Evolutionary conservation across 2,113 vertebrate genomes (phyloP).

Genomic region (Perca flavescens): DNA sequence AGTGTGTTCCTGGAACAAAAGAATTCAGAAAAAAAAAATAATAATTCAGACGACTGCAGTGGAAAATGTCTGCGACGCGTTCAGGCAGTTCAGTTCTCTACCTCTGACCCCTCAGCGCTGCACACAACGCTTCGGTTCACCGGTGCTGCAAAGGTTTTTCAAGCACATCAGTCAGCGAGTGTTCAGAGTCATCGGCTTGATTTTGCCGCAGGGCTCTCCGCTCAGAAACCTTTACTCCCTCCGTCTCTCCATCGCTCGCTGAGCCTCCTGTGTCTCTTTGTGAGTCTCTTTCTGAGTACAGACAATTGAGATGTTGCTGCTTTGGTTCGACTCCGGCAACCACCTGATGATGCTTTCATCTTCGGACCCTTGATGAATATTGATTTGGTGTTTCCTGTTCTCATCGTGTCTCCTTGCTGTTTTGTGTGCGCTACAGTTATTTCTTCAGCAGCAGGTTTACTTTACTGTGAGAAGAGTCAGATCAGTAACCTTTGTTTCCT

Average conservation of each 20-base stretch:
- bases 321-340: conserved; percentile 33
- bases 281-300: conserved; percentile 38
- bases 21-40: conserved; percentile 9
- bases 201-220: conserved; percentile 57
- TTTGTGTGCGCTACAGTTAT: neutral
- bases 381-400: conserved; percentile 33
- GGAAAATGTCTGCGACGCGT: conserved; percentile 48
- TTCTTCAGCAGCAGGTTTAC: conserved; percentile 17
- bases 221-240: conserved; percentile 32
- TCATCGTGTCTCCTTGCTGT: conserved; percentile 7
- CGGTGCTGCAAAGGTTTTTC: conserved; percentile 41
- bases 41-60: conserved; percentile 44
- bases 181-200: conserved; percentile 48
- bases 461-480: conserved; percentile 12
- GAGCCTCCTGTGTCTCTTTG: conserved; percentile 4
- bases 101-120: conserved; percentile 50
- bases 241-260: conserved; percentile 1
- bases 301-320: conserved; percentile 44
- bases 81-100: conserved; percentile 26
- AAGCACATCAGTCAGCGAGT: conserved; percentile 57
- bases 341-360: conserved; percentile 53
- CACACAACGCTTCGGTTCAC: conserved; percentile 37
- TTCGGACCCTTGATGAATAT: conserved; percentile 47
- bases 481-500: conserved; percentile 42
- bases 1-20: conserved; percentile 54